Conservation (phyloP, 2,888 invertebrate species). For the Exocentrus adspersus region DNA sequence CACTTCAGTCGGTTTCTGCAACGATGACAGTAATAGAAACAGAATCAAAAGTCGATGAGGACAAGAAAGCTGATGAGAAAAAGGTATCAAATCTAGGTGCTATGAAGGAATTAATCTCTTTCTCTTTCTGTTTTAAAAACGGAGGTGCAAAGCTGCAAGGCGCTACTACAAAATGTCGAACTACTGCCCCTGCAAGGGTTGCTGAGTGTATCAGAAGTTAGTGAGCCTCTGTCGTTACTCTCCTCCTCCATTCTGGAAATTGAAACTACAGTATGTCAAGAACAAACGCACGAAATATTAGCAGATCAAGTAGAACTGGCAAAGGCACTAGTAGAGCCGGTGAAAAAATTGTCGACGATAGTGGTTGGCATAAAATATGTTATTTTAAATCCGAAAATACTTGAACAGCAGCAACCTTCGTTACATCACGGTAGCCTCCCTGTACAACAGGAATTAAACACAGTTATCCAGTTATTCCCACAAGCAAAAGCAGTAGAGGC, state of each 20-base stretch:
- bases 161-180: conserved; percentile 20
- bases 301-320: not conserved
- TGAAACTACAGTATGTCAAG: not conserved
- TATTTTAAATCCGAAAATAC: conserved; percentile 30
- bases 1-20: not conserved
- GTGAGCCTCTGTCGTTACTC: conserved; percentile 1
- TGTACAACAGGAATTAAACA: conserved; percentile 34
- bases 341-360: conserved; percentile 26
- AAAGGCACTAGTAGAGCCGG: not conserved
- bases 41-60: not conserved
- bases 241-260: conserved; percentile 6
- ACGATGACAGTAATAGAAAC: not conserved
- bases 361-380: conserved; percentile 24
- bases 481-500: conserved; percentile 28
- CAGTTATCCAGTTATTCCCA: conserved; percentile 25
- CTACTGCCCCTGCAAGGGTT: conserved; percentile 30
- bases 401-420: conserved; percentile 38
- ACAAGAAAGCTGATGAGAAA: conserved; percentile 35
- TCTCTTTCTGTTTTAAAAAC: conserved; percentile 25
- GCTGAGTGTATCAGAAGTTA: conserved; percentile 32
- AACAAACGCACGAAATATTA: conserved; percentile 13
- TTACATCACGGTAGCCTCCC: conserved; percentile 33
- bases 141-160: conserved; percentile 32
- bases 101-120: not conserved
- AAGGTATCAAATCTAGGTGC: not conserved